Conservation (phyloP, 2,797 vertebrate species). For the Pterois miles region DNA sequence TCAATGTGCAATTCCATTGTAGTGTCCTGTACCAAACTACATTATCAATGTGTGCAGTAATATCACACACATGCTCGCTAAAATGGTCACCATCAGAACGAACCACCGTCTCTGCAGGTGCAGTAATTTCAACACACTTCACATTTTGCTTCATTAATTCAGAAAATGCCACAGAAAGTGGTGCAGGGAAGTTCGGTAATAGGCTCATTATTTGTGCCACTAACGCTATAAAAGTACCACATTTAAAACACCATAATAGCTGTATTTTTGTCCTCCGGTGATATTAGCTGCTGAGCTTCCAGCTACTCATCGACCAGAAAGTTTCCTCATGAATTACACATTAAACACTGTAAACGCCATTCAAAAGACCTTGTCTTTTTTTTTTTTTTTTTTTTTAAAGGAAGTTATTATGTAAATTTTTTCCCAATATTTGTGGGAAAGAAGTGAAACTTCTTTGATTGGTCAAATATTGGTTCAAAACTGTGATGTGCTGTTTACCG, state of each 20-base stretch:
- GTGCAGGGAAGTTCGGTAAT: neutral
- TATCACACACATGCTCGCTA: neutral
- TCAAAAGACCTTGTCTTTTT: slow-evolving; percentile 3
- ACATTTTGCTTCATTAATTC: slow-evolving; percentile 34
- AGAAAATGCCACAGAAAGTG: neutral
- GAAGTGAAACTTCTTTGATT: slow-evolving; percentile 34
- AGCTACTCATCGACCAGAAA: slow-evolving; percentile 9
- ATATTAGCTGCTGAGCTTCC: neutral
- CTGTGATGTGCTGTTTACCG: slow-evolving; percentile 43
- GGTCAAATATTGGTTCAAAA: slow-evolving; percentile 46
- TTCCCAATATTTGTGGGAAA: slow-evolving; percentile 17
- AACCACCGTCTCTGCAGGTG: neutral
- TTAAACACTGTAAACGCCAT: slow-evolving; percentile 4
- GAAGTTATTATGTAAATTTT: slow-evolving; percentile 38
- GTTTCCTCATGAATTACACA: slow-evolving; percentile 51
- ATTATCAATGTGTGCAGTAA: neutral
- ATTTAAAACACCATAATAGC: neutral
- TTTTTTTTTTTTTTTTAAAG: neutral
- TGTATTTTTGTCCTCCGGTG: neutral
- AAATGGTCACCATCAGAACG: neutral
- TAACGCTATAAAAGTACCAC: neutral
- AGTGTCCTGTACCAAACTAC: neutral
- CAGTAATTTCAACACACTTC: neutral
- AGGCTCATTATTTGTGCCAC: slow-evolving; percentile 14
- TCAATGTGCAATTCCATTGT: neutral